Base-by-base conservation (phyloP, 2,888 invertebrate genomes). In the Euzetes globulus region DNA sequence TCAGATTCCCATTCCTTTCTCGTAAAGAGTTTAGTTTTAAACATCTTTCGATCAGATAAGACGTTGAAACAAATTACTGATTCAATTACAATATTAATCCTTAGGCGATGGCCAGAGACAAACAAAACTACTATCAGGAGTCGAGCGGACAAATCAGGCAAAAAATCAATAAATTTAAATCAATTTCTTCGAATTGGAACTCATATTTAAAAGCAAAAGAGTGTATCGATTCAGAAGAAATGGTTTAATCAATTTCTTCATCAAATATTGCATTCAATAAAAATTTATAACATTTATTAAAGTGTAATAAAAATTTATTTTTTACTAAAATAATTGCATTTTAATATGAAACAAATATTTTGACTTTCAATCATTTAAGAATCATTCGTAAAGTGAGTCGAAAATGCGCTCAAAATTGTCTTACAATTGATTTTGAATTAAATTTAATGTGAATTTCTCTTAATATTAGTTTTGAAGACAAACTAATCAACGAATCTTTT, bases 61-160 rank as follows among this genome's bases (percentile, higher is more conserved):
- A n/a, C n/a, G n/a, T 13, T 50, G 50, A 50, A 4, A 6, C 33
- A 33, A n/a, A 33, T 33, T 33, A 33, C n/a, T n/a, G n/a, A n/a
- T n/a, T n/a, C n/a, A n/a, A n/a, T n/a, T n/a, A n/a, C n/a, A n/a
- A n/a, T n/a, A n/a, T n/a, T n/a, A n/a, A n/a, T n/a, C n/a, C 82
- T 19, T 79, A 87, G 87, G 91, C 90, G 6, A 96, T 96, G 95
- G 89, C 88, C 27, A 87, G 86, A 80, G 96, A 96, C 82, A 87
- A 87, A 75, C 90, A 89, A 80, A 96, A 96, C 84, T 88, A 90
- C 80, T 89, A 92, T 81, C 95, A 96, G 83, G 89, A 91, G 82
- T 96, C 95, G 11, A 91, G 94, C 88, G 90, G 90, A 82, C 94
- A 95, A 81, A 87, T 96, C 33, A 84, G 90, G 75, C 87, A 88